A percentile compares a stretch with the other conserved stretches of the same genome.
Conservation (phyloP, 2,888 invertebrate species). For the Morpho helenor region DNA sequence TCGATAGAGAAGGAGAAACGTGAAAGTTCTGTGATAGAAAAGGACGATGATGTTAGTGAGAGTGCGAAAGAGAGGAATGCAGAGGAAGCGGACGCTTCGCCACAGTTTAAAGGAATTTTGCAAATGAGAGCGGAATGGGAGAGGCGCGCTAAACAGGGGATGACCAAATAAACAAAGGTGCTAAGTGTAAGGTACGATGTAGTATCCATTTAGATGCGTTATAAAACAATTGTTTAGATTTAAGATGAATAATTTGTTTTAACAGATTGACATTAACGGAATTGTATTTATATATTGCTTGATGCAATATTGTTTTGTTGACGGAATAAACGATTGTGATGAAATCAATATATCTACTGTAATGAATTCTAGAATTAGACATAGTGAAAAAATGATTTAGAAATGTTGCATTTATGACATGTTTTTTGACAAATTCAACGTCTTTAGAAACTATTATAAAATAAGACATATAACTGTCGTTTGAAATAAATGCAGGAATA, state of each 20-base stretch:
- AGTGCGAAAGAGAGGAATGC: constrained; percentile 46
- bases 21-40: constrained; percentile 67
- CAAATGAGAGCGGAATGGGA: constrained; percentile 89
- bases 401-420: constrained; percentile 23
- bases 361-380: constrained; percentile 12
- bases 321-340: constrained; percentile 9
- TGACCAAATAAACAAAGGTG: constrained; percentile 78
- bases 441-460: neutral
- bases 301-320: constrained; percentile 14
- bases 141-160: constrained; percentile 85
- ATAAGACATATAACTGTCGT: constrained; percentile 1
- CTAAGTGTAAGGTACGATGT: constrained; percentile 50
- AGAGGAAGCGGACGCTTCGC: constrained; percentile 57
- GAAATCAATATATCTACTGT: constrained; percentile 1
- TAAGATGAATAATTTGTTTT: constrained; percentile 14
- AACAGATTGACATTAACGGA: constrained; percentile 14
- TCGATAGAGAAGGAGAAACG: constrained; percentile 58
- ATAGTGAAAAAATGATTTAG: constrained; percentile 21
- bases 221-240: constrained; percentile 12
- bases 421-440: constrained; percentile 7
- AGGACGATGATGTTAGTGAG: constrained; percentile 56
- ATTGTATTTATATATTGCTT: constrained; percentile 16
- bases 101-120: constrained; percentile 85
- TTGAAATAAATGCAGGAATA: neutral
- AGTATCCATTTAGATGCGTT: constrained; percentile 19